phyloP scores from a whole-genome alignment of 2,113 vertebrate genomes.

The Mormyrus lacerda region DNA sequence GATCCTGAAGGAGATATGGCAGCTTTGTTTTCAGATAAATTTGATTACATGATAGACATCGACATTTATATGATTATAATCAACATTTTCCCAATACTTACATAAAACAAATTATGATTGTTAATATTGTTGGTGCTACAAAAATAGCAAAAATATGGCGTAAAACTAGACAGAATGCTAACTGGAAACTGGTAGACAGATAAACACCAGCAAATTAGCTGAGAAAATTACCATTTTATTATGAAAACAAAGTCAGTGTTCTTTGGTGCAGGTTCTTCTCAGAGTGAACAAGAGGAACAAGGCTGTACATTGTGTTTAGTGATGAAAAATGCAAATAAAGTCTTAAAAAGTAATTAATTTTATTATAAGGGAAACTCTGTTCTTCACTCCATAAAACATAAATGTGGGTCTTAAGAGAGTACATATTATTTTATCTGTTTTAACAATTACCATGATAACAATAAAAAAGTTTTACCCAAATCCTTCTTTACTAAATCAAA shows the following conservation, averaged over 20 bases:
- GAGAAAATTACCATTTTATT: conserved; percentile 4
- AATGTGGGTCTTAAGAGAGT: conserved; percentile 20
- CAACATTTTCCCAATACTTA: not conserved
- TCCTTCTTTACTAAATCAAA: conserved; percentile 15
- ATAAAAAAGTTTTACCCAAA: conserved; percentile 17
- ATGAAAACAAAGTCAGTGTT: not conserved
- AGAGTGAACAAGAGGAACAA: not conserved
- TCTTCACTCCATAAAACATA: conserved; percentile 20
- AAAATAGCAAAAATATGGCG: not conserved
- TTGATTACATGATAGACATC: not conserved
- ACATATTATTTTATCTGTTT: conserved; percentile 25
- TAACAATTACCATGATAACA: conserved; percentile 19
- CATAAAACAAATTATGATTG: not conserved
- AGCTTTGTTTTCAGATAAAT: not conserved
- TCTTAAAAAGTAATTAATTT: conserved; percentile 26
- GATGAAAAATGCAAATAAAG: not conserved
- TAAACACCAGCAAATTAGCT: not conserved
- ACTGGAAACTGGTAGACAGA: not conserved
- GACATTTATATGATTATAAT: not conserved
- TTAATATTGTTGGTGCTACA: not conserved
- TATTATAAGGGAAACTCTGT: conserved; percentile 21
- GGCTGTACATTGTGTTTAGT: not conserved
- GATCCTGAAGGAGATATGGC: not conserved
- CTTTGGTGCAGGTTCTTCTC: conserved; percentile 2
- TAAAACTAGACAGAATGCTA: not conserved